Conservation (phyloP, 2,797 vertebrate species). For the Notoglanidium macrostoma region DNA sequence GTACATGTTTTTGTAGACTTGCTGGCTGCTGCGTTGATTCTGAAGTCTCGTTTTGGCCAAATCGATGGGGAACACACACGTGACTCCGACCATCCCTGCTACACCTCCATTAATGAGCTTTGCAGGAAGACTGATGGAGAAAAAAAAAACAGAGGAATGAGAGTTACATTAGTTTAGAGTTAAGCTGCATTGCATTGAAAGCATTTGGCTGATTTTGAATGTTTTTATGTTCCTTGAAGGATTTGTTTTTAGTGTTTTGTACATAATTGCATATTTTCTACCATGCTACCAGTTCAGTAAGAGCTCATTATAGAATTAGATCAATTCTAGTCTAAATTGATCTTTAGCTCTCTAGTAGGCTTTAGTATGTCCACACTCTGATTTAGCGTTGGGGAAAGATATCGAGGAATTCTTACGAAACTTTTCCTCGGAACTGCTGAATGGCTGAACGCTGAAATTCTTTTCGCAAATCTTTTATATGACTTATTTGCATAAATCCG, state of each 20-base stretch:
- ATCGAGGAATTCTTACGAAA: background rate
- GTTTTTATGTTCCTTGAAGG: too few species aligned
- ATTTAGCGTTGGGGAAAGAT: background rate
- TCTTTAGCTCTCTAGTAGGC: background rate
- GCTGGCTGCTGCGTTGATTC: constrained; percentile 82
- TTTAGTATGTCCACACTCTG: background rate
- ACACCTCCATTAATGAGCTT: constrained; percentile 86
- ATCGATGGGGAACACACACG: constrained; percentile 86
- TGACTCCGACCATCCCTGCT: constrained; percentile 85
- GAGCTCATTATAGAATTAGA: background rate
- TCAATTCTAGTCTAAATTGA: background rate
- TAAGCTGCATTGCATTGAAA: background rate
- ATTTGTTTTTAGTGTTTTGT: background rate
- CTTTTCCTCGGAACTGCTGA: background rate
- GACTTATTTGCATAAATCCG: background rate
- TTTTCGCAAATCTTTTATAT: background rate
- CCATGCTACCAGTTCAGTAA: background rate
- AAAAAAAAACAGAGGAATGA: background rate
- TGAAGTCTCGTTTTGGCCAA: constrained; percentile 85
- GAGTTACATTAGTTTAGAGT: background rate
- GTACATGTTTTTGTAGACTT: constrained; percentile 83
- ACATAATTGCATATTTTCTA: background rate
- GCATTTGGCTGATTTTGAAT: background rate
- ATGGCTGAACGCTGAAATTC: background rate
- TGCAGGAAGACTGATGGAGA: constrained; percentile 77